Percentiles rank a stretch among this genome's conserved stretches.
Conservation (phyloP, 2,888 invertebrate genomes). For the Escarpia spicata region DNA sequence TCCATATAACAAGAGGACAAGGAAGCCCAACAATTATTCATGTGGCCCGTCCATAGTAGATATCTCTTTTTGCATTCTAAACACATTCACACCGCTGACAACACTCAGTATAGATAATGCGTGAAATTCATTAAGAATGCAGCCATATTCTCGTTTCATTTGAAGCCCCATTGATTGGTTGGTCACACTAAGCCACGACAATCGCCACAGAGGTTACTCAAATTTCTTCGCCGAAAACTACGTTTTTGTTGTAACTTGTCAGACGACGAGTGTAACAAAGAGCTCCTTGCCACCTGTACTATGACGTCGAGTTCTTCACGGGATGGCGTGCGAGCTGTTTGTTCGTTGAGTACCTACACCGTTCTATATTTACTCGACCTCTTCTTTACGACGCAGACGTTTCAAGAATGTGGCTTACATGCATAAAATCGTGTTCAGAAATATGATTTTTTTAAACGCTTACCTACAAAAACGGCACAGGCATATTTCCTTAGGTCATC, state of each 20-base stretch:
- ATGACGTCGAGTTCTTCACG: not conserved
- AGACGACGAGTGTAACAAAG: not conserved
- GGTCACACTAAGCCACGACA: not conserved
- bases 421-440: not conserved
- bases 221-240: not conserved
- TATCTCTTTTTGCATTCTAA: not conserved
- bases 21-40: not conserved
- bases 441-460: not conserved
- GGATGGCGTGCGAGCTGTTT: not conserved
- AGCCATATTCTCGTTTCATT: not conserved
- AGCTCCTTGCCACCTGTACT: not conserved
- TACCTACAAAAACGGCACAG: not conserved
- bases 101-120: not conserved
- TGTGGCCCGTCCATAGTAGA: not conserved
- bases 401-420: not conserved
- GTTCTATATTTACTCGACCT: not conserved
- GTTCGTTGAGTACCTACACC: not conserved
- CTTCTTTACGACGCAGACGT: conserved; percentile 8
- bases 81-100: not conserved
- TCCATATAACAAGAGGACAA: too few relatives aligned
- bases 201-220: not conserved
- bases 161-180: not conserved
- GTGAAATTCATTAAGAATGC: not conserved
- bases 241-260: not conserved
- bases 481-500: not conserved